Base-by-base conservation (phyloP, 2,113 vertebrate genomes). In the Glaucidium brasilianum region DNA sequence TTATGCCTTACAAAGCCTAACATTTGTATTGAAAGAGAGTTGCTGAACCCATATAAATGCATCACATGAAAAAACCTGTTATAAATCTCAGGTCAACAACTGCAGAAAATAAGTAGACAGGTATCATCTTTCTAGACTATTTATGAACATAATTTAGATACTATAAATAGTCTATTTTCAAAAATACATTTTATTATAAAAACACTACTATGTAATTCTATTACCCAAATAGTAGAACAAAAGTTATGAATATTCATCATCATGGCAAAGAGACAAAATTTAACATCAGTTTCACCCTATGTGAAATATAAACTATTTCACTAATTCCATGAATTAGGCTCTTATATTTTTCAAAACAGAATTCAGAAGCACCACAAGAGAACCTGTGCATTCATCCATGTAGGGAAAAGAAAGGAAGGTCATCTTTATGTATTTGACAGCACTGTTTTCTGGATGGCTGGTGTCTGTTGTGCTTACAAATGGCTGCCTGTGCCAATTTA, bases 361-460 rank as follows among this genome's bases (percentile, higher is more conserved):
- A 87, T 95, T 75, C 45, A 62, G 55, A 83, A 95, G 78, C 35
- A 79, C 47, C 59, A 55, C 82, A 58, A 83, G 88, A 90, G 68
- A 96, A 94, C 21, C 23, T 85, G 74, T 85, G 53, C 78, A 26
- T 85, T 93, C 89, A 94, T 72, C 84, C 77, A 53, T 62, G 58
- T 8, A 92, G 58, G 27, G 41, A 91, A 91, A 64, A 91, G 37
- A 91, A 92, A 53, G 32, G 35, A 23, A 91, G 76, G 81, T 91
- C 62, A 75, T 92, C 66, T 95, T 94, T 94, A 89, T 91, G 73
- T 66, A 87, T 75, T 62, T 91, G 80, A 91, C 87, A 94, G 85
- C 49, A 22, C 80, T 55, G 41, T 85, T 96, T 95, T 91, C 86
- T 91, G 89, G 84, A 75, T 92, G 94, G 41, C 49, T 96, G 83